Base-by-base conservation (phyloP, 2,113 vertebrate genomes). In the Cyanocitta stelleri region DNA sequence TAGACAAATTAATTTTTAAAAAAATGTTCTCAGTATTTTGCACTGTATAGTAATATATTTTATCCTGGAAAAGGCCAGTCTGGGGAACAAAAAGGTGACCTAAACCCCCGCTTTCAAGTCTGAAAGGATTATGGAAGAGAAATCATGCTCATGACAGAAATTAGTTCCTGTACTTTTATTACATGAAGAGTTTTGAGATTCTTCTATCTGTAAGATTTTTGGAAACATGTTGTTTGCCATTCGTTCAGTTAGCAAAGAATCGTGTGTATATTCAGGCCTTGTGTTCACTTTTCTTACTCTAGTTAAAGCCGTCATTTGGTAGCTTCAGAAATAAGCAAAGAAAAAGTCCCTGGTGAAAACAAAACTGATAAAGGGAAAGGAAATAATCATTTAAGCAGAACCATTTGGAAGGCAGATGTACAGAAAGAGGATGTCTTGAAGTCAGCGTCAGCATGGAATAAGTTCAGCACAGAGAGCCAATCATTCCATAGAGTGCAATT, bases 391-490 rank as follows among this genome's bases (percentile, higher is more conserved):
- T 39, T 82, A 23, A 75, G 77, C 16, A 89, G 29, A 33, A 18
- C 9, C 16, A 51, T 76, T 85, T 75, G 56, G 13, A 62, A 59
- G 6, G 20, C 18, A 81, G 22, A 33, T 49, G 4, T 46, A 30
- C 15, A 39, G 21, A 37, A 14, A 9, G 16, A 15, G 8, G 0
- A 16, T 48, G 15, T 21, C 58, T 51, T 86, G 49, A 67, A 49
- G 22, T 43, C 44, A 55, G 4, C 11, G 84, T 90, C 55, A 85
- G 16, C 14, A 15, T 13, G 48, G n/a, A 67, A 3, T 30, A 66
- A 5, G 6, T 35, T 80, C 7, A 49, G 23, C 23, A 13, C 2
- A 48, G 23, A 58, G 2, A 73, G 8, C 3, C 1, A 5, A 2
- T 71, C 13, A 32, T 54, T 54, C 24, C 62, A 48, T 4, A 12